Conservation (phyloP, 2,113 vertebrate species). For the Protobothrops flavoviridis region DNA sequence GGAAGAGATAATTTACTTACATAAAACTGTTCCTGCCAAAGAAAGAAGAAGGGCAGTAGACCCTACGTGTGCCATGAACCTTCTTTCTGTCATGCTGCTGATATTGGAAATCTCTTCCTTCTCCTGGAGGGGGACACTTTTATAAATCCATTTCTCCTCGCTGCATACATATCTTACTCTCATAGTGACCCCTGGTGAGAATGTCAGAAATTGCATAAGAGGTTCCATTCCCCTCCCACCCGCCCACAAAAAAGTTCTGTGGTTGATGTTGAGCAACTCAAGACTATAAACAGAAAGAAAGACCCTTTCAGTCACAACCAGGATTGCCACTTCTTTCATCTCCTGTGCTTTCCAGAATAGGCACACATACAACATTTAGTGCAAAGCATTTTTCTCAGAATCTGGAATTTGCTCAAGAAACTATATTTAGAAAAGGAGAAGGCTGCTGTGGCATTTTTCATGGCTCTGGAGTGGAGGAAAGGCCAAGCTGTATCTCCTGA, state of each 20-base stretch:
- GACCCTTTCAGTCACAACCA: neutral
- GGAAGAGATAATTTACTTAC: constrained; percentile 1
- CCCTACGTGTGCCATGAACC: neutral
- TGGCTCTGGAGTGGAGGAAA: neutral
- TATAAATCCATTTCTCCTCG: neutral
- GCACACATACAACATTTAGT: neutral
- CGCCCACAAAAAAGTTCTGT: neutral
- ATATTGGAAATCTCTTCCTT: neutral
- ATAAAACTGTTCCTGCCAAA: neutral
- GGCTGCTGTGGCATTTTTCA: neutral
- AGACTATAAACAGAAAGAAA: neutral
- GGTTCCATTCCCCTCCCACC: no score
- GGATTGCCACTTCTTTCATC: neutral
- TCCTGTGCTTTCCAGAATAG: neutral
- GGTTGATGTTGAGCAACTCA: neutral
- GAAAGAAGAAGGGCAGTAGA: neutral
- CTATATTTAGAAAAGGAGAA: neutral
- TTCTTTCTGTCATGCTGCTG: neutral
- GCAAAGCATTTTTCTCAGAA: neutral
- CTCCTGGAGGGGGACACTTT: neutral
- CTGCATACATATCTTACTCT: neutral
- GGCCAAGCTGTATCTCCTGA: neutral
- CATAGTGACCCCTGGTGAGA: neutral
- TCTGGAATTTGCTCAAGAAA: neutral
- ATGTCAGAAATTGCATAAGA: neutral